Base-by-base conservation (phyloP, 2,113 vertebrate species). In the Perca flavescens region DNA sequence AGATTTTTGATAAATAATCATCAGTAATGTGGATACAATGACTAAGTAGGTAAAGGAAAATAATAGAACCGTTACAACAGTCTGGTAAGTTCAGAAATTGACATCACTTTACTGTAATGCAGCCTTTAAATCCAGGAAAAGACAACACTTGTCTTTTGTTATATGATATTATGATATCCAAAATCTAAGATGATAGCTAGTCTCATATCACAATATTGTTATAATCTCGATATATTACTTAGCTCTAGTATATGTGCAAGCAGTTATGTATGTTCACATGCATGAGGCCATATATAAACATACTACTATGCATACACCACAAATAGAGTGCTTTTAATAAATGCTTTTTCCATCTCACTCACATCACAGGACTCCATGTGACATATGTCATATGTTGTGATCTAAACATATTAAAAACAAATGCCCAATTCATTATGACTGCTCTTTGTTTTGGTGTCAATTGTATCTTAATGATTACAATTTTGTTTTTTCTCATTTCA, bases 361-460 rank as follows among this genome's bases (percentile, higher is more conserved):
- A 60, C 81, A 83, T 86, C 62, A 67, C 67, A 78, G 62, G 85
- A 82, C 52, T 72, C 68, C 69, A 49, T 15, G 76, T 84, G 70
- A 91, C 83, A 88, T 82, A 89, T 85, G 89, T 89, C 91, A 90
- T 78, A 77, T 90, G 89, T 86, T 76, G 79, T 86, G 84, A 93
- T 93, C 54, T 78, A 73, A 62, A 83, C 10, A 91, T 92, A 94
- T 91, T 90, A 90, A 91, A 94, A 93, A 92, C 87, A 93, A 94
- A 92, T 85, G 82, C 83, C 90, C 88, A 81, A 74, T 90, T 76
- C 83, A 74, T 78, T 66, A 83, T 86, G 86, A 84, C 92, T 91
- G 79, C 76, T 88, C 91, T 92, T 93, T 95, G 91, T 92, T 94
- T 93, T 92, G 88, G 47, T 86, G 90, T 93, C 93, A 94, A 90